A percentile compares a stretch with the other conserved stretches of the same genome.
Conservation (phyloP, 2,888 invertebrate species). For the Podotricha telesiphe region DNA sequence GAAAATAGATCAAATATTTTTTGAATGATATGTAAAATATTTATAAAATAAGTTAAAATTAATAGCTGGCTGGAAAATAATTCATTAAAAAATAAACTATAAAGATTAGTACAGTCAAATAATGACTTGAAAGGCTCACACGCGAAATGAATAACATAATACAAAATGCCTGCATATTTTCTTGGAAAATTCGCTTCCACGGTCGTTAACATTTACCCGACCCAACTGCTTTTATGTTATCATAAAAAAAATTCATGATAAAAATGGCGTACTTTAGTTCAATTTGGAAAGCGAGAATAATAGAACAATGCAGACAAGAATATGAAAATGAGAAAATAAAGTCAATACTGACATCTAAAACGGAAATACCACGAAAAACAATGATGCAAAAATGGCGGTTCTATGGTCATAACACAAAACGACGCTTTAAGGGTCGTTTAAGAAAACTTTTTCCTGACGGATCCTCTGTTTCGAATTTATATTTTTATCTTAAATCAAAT, state of each 20-base stretch:
- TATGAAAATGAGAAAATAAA: constrained; percentile 84
- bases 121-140: neutral
- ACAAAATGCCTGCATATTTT: constrained; percentile 14
- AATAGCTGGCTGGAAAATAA: neutral
- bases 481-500: constrained; percentile 70
- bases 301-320: constrained; percentile 74
- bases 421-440: constrained; percentile 65
- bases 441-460: constrained; percentile 67
- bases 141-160: constrained; percentile 17
- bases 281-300: constrained; percentile 80
- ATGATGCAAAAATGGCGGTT: constrained; percentile 76
- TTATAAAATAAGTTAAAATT: neutral
- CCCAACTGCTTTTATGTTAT: constrained; percentile 10
- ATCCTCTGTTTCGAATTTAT: constrained; percentile 61
- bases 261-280: constrained; percentile 83
- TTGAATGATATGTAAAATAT: no score
- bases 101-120: neutral
- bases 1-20: no score
- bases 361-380: constrained; percentile 68
- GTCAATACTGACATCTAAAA: constrained; percentile 73
- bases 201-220: constrained; percentile 22
- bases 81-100: neutral
- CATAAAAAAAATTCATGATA: neutral
- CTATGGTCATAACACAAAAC: constrained; percentile 67
- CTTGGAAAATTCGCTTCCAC: constrained; percentile 8